A percentile compares a stretch with the other conserved stretches of the same genome.
Evolutionary conservation across 2,797 vertebrate species (phyloP).

Genomic region (Argentina silus): DNA sequence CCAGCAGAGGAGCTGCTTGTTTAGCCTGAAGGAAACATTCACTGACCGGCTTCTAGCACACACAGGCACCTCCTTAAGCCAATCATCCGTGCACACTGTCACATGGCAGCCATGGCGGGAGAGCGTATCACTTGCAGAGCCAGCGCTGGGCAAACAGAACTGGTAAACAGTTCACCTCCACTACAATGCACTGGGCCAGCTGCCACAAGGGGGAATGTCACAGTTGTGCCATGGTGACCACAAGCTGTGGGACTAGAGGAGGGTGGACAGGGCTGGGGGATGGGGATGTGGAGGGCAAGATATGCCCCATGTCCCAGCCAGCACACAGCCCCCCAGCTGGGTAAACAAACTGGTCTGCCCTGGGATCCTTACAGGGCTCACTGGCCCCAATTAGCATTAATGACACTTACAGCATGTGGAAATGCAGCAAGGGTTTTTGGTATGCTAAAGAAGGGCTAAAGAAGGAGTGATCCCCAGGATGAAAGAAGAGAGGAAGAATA

Average conservation of each 20-base stretch:
- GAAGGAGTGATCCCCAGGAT: slow-evolving; percentile 73
- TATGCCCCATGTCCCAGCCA: slow-evolving; percentile 52
- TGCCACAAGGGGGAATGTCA: slow-evolving; percentile 62
- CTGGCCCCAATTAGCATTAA: slow-evolving; percentile 76
- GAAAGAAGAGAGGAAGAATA: slow-evolving; percentile 74
- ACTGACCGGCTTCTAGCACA: slow-evolving; percentile 44
- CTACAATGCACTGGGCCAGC: slow-evolving; percentile 51
- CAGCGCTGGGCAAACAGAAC: slow-evolving; percentile 70
- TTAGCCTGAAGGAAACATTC: background rate
- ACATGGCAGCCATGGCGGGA: slow-evolving; percentile 9
- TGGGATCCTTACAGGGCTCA: slow-evolving; percentile 62
- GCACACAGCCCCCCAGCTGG: slow-evolving; percentile 40
- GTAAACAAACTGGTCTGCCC: slow-evolving; percentile 75
- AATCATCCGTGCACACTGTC: slow-evolving; percentile 32
- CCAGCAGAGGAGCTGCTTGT: background rate
- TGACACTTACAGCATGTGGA: slow-evolving; percentile 75
- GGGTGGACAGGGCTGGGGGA: slow-evolving; percentile 16
- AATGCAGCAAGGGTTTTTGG: slow-evolving; percentile 72
- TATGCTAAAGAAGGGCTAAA: slow-evolving; percentile 78
- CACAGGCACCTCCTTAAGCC: slow-evolving; percentile 32
- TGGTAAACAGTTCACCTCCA: slow-evolving; percentile 62
- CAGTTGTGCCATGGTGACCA: slow-evolving; percentile 70
- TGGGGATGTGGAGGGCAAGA: slow-evolving; percentile 28
- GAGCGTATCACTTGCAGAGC: slow-evolving; percentile 56
- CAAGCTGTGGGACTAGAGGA: slow-evolving; percentile 43